These are phyloP conservation scores for Belgica antarctica DNA, from an alignment of 2,888 invertebrate genomes.

Conservation along the genomic window DNA sequence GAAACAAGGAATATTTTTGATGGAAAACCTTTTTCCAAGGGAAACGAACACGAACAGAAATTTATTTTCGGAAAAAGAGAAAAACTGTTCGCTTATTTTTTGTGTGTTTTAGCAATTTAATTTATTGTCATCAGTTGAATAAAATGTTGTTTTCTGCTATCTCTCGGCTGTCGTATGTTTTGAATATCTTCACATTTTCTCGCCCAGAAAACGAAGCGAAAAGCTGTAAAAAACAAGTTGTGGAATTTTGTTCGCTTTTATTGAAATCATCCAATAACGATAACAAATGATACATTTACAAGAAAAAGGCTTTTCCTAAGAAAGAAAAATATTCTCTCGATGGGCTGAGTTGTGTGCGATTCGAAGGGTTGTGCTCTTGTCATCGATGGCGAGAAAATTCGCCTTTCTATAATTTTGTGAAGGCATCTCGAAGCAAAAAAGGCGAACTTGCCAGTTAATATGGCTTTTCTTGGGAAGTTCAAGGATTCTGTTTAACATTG, in stretches of 20 bases:
- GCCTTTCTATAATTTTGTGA: neutral
- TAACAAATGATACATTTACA: constrained; percentile 31
- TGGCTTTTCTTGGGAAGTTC: neutral
- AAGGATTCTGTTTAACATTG: neutral
- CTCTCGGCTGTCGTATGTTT: constrained; percentile 5
- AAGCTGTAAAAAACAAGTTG: neutral
- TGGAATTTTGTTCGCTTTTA: constrained; percentile 8
- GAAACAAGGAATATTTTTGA: neutral
- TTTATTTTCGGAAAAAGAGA: neutral
- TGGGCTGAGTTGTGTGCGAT: constrained; percentile 1
- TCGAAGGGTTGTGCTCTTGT: constrained; percentile 35
- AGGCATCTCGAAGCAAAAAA: neutral
- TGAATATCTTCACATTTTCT: neutral
- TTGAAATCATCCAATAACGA: constrained; percentile 26
- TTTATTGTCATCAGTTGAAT: constrained; percentile 40
- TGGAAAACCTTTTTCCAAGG: neutral
- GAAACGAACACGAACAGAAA: neutral
- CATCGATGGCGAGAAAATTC: constrained; percentile 1
- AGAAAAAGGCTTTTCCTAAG: neutral
- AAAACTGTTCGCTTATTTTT: neutral
- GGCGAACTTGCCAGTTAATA: neutral
- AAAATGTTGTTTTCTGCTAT: constrained; percentile 13
- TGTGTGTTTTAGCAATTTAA: constrained; percentile 33
- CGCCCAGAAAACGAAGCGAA: neutral
- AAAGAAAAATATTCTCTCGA: neutral